Base-by-base conservation (phyloP, 2,797 vertebrate species). In the Gephyroberyx darwinii region DNA sequence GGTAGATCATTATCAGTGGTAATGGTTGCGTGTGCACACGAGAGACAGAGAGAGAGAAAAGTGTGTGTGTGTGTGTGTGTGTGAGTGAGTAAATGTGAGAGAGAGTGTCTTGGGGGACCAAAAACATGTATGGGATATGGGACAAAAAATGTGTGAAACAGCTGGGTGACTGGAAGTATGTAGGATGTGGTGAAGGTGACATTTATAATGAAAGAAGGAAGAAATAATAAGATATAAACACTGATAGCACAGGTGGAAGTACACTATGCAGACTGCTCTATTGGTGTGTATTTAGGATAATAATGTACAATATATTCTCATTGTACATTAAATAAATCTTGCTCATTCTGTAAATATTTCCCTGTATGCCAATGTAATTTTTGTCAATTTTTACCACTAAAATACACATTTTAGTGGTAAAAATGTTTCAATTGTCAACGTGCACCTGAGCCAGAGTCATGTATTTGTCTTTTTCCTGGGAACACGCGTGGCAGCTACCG, bases 1-100 rank as follows among this genome's bases (percentile, higher is more conserved):
- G 56, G 64, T 66, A 72, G 77, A 85, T 80, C 62, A 68, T 57
- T 79, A 80, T 65, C 76, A 33, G 53, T 4, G 13, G 6, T 64
- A 66, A 77, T 51, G 65, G 69, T 39, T 52, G 35, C 58, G 50
- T 59, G 64, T 72, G 39, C 62, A 54, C 56, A 57, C 7, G 17
- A 6, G 7, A 8, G 20, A 16, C n/a, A 7, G 35, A 26, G 54
- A 59, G 7, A 14, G 14, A 13, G 3, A 13, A 41, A 9, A 20
- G 41, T 8, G n/a, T 17, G 50, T 9, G 50, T 8, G 17, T 20
- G 48, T 20, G 48, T 20, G 48, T 63, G 61, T 63, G 43, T 48
- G 22, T 47, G 53, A 30, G 31, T 37, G 53, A 60, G 45, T 19
- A 9, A 41, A 62, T 5, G 19, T n/a, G 59, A 75, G 33, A 22